These are phyloP conservation scores for Shargacucullia verbasci DNA, from an alignment of 2,888 invertebrate genomes.

Conservation along the genomic window DNA sequence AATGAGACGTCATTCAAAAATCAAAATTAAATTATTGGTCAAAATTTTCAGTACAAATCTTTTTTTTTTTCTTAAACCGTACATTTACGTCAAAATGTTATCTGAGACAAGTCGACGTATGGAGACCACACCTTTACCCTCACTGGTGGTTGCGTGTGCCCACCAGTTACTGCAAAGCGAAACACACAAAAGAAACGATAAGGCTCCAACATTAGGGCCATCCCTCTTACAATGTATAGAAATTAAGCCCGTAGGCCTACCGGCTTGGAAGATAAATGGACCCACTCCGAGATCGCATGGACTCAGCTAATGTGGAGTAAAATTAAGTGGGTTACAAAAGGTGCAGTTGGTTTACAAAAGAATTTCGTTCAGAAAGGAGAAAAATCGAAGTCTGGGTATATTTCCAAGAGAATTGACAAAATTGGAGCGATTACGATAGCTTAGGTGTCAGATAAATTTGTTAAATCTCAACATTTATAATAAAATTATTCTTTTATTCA, in stretches of 20 bases:
- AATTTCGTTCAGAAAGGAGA: background rate
- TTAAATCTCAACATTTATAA: no score
- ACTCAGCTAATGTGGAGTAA: slow-evolving; percentile 43
- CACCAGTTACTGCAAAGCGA: slow-evolving; percentile 67
- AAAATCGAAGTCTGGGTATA: background rate
- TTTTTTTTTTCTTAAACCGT: no score
- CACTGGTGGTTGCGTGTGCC: slow-evolving; percentile 65
- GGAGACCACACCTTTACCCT: slow-evolving; percentile 41
- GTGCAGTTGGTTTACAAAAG: slow-evolving; percentile 12
- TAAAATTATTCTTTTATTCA: no score
- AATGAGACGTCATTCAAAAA: no score
- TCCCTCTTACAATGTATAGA: slow-evolving; percentile 69
- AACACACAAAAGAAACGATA: slow-evolving; percentile 76
- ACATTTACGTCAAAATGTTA: no score
- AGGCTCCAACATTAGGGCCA: slow-evolving; percentile 68
- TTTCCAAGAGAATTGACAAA: no score
- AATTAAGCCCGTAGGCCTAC: slow-evolving; percentile 67
- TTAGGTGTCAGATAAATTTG: no score
- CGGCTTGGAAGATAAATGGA: slow-evolving; percentile 55
- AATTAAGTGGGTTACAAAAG: slow-evolving; percentile 45
- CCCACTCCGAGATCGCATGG: slow-evolving; percentile 55
- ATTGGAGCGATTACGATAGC: no score
- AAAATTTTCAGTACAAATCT: no score
- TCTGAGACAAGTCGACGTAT: slow-evolving; percentile 18
- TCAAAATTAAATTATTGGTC: no score